phyloP scores from a whole-genome alignment of 2,797 vertebrate genomes.

The Thripadectes ignobilis region DNA sequence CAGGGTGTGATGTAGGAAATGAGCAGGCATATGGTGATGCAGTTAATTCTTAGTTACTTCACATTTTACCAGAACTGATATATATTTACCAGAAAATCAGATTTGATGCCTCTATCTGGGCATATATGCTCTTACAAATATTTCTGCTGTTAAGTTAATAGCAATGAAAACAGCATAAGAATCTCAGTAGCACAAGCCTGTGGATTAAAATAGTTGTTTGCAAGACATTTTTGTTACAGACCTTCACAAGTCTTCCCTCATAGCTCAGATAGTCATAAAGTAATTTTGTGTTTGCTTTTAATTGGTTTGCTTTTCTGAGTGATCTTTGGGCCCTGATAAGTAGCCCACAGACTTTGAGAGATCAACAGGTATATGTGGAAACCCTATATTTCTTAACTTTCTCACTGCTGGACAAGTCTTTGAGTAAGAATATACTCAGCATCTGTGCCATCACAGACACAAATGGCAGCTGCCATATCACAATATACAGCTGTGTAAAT shows the following conservation, averaged over 20 bases:
- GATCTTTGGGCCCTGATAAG: neutral
- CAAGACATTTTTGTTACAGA: neutral
- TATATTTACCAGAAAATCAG: conserved; percentile 23
- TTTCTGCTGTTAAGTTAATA: neutral
- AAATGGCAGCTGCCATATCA: neutral
- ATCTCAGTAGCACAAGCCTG: neutral
- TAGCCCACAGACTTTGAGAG: neutral
- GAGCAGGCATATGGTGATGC: neutral
- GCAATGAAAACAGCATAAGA: neutral
- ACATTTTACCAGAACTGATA: neutral
- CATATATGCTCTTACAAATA: neutral
- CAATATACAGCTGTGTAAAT: too few relatives aligned
- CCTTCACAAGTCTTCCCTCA: neutral
- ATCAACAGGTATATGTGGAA: neutral
- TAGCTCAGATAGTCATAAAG: neutral
- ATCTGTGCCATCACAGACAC: neutral
- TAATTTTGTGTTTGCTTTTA: neutral
- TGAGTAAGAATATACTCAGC: neutral
- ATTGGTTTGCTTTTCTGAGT: neutral
- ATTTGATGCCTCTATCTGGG: neutral
- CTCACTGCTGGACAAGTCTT: neutral
- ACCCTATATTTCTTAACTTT: neutral
- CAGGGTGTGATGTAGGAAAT: neutral
- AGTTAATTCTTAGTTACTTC: conserved; percentile 8
- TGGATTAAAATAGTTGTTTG: neutral